Conservation (phyloP, 2,797 vertebrate genomes). For the Cyclura pinguis region DNA sequence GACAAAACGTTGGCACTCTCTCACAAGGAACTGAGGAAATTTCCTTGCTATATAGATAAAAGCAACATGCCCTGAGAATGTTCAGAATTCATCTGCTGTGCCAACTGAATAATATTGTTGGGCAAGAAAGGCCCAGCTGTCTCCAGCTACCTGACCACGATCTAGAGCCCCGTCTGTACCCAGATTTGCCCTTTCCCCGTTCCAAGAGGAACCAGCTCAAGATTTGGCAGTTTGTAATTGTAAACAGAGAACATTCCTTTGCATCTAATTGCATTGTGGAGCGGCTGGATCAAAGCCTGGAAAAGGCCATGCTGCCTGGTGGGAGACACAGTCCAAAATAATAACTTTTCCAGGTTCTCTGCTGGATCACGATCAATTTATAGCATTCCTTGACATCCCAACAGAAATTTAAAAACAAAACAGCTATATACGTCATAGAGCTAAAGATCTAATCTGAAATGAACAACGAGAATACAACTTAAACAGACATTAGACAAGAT, state of each 20-base stretch:
- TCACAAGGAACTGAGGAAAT: not conserved
- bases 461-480: not conserved
- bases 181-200: too few relatives aligned
- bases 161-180: not conserved
- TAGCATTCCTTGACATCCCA: not conserved
- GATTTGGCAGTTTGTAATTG: not conserved
- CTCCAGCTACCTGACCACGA: not conserved
- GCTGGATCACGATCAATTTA: not conserved
- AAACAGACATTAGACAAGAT: not conserved
- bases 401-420: not conserved
- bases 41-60: not conserved
- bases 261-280: not conserved
- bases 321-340: not conserved
- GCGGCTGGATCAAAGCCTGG: not conserved
- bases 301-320: too few relatives aligned
- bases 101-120: not conserved
- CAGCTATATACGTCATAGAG: not conserved
- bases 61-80: not conserved
- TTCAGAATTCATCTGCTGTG: not conserved
- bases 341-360: not conserved
- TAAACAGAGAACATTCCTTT: not conserved
- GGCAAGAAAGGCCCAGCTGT: not conserved
- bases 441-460: not conserved
- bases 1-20: not conserved
- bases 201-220: not conserved